Base-by-base conservation (phyloP, 2,888 invertebrate genomes). In the Dioctria rufipes region DNA sequence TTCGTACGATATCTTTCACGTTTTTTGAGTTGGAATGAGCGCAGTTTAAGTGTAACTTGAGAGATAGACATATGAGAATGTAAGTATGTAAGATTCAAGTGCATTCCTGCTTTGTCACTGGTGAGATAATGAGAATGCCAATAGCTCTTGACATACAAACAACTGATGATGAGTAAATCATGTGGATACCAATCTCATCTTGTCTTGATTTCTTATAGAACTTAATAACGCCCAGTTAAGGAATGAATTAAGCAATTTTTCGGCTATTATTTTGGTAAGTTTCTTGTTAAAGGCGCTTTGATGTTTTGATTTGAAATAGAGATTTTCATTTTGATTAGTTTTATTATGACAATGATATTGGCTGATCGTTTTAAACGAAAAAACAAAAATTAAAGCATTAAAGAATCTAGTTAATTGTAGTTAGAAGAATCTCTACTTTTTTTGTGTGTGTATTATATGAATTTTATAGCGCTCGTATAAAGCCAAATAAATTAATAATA, bases 221-320 rank as follows among this genome's bases (percentile, higher is more conserved):
- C 54, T 71, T 71, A 71, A 54, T 71, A 51, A 71, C n/a, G 40
- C n/a, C 71, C 54, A n/a, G 37, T n/a, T 54, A 37, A 71, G 71
- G 54, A 39, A 5, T 54, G 46, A 71, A 54, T 54, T 54, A 46
- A 71, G 71, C 54, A 71, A 71, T 71, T 51, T 58, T 71, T 54
- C 71, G 51, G 51, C 37, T 11, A 25, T 61, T 11, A 39, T 25
- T 61, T 25, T 25, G 37, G 3, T 61, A 8, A 46, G 5, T 8
- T 46, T 46, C 46, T 46, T 46, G 46, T 46, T 46, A 46, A 46
- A 46, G 46, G 5, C 46, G 46, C 46, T 8, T 46, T 8, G 8
- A 46, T 54, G 6, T 25, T 25, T 25, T 25, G 25, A 25, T 25
- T 25, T 25, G 25, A 25, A 25, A 25, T 25, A 25, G 25, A 25